Conservation (phyloP, 2,888 invertebrate genomes). For the Catocala nupta region DNA sequence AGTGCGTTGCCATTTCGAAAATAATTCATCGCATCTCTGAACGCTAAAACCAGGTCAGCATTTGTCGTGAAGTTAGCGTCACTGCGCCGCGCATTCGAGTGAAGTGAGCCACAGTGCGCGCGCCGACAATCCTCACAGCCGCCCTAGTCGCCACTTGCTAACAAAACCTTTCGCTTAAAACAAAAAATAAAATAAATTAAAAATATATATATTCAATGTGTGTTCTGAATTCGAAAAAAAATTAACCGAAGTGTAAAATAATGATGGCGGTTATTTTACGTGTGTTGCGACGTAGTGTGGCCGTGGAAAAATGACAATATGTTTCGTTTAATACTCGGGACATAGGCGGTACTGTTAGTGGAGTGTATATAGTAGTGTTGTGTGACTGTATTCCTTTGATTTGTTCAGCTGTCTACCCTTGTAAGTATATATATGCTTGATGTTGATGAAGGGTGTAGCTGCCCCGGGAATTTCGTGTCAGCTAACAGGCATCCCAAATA, state of each 20-base stretch:
- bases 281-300: conserved; percentile 10
- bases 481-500: not conserved
- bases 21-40: conserved; percentile 75
- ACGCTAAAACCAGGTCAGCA: conserved; percentile 71
- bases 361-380: conserved; percentile 51
- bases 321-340: conserved; percentile 48
- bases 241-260: conserved; percentile 30
- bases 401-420: conserved; percentile 24
- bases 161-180: no score
- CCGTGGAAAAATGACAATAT: conserved; percentile 49
- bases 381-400: conserved; percentile 33
- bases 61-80: conserved; percentile 57
- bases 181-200: conserved; percentile 48
- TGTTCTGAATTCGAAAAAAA: conserved; percentile 44
- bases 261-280: conserved; percentile 45
- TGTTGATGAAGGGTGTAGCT: conserved; percentile 19
- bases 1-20: conserved; percentile 81
- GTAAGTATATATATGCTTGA: conserved; percentile 35
- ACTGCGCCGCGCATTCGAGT: conserved; percentile 59
- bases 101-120: conserved; percentile 60
- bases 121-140: conserved; percentile 57
- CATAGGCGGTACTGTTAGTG: conserved; percentile 48
- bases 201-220: conserved; percentile 53
- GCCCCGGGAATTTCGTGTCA: conserved; percentile 12
- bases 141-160: conserved; percentile 50